Base-by-base conservation (phyloP, 1,140 invertebrate genomes). In the Bombus pascuorum region DNA sequence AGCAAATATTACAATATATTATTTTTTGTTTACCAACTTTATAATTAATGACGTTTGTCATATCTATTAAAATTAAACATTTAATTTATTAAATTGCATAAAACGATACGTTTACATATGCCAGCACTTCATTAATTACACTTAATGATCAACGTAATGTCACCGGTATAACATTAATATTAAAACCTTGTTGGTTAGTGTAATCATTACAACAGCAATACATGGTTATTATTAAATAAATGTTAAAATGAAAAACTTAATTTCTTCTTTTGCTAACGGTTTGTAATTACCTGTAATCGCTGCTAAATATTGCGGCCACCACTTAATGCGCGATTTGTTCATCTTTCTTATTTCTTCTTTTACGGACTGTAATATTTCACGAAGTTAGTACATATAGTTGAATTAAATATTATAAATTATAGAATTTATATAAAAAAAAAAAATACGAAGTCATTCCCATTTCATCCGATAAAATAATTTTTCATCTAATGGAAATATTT, bases 231-330 rank as follows among this genome's bases (percentile, higher is more conserved):
- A 72, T 18, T 3, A 32, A 53, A 28, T 68, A 15, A 66, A 10
- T 57, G 28, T 37, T 22, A 53, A 65, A 85, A 57, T 22, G 47
- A 59, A 47, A 87, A 74, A 72, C 22, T 34, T 37, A 62, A 37
- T 39, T 25, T 28, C 10, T 37, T 70, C 37, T 8, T 53, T 44
- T 75, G 34, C 62, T 53, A 57, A 42, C 18, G 66, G 1, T 75
- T 57, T 32, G n/a, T 66, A 72, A 59, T 93, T 90, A 95, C 94
- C 94, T 86, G 94, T 93, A 75, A 94, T 91, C 44, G 93, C 93
- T 86, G 94, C 94, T 85, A 94, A 75, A 82, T 93, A 95, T 76
- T 95, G 94, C 15, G 92, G 91, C 94, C 93, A 94, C 82, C 93
- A 87, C 66, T 93, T 93, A 57, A 87, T 78, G 76, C 32, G 86